These are phyloP conservation scores for Balearica regulorum DNA, from an alignment of 2,797 vertebrate genomes.

Conservation along the genomic window DNA sequence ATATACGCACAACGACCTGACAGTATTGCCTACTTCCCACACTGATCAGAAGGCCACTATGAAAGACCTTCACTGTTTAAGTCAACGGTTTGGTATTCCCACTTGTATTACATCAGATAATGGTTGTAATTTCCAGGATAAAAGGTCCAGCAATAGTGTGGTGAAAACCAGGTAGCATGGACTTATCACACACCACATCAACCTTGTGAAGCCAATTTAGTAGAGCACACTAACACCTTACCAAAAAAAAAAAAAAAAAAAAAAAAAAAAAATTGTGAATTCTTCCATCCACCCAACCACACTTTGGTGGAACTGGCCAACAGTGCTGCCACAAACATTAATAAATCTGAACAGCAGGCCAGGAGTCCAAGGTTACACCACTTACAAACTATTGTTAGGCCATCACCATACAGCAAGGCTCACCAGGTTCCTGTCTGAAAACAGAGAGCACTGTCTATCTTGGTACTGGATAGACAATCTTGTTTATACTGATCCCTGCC, in stretches of 20 bases:
- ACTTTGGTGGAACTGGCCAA: neutral
- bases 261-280: neutral
- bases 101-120: neutral
- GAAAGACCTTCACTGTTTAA: neutral
- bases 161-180: neutral
- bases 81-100: neutral
- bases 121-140: neutral
- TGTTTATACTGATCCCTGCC: neutral
- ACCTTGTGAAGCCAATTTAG: neutral
- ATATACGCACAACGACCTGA: neutral
- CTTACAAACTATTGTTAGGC: neutral
- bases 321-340: neutral
- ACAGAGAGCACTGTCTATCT: neutral
- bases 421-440: neutral
- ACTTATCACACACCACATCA: neutral
- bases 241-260: neutral
- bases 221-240: neutral
- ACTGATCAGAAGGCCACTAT: neutral
- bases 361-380: neutral
- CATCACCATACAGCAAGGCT: neutral
- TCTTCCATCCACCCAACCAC: neutral
- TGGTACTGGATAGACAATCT: neutral
- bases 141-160: neutral
- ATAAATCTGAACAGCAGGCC: neutral
- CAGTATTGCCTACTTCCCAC: rapidly evolving